phyloP scores from a whole-genome alignment of 2,113 vertebrate genomes.

The Pipa parva region DNA sequence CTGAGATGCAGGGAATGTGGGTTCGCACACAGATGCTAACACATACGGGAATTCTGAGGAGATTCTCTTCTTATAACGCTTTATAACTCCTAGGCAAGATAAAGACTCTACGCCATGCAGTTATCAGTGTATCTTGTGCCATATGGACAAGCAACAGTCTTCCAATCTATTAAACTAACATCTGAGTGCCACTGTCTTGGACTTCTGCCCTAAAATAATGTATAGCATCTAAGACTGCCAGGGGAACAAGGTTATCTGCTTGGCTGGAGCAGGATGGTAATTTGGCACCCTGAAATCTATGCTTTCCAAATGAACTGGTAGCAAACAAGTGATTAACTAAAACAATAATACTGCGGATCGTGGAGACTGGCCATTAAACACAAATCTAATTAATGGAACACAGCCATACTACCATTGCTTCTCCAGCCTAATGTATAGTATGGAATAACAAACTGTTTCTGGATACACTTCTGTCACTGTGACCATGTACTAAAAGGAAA shows the following conservation, averaged over 20 bases:
- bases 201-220: constrained; percentile 36
- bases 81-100: too few species aligned
- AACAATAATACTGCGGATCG: constrained; percentile 25
- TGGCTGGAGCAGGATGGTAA: constrained; percentile 28
- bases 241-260: constrained; percentile 39
- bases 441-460: neutral
- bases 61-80: too few species aligned
- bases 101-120: neutral
- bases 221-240: constrained; percentile 32
- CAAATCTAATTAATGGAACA: constrained; percentile 20
- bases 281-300: constrained; percentile 31
- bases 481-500: too few species aligned
- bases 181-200: constrained; percentile 34
- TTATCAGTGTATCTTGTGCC: constrained; percentile 15
- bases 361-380: constrained; percentile 17
- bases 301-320: constrained; percentile 34
- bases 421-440: neutral
- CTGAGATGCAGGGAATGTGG: too few species aligned
- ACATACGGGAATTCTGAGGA: too few species aligned
- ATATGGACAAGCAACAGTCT: constrained; percentile 32
- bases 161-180: constrained; percentile 32
- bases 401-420: neutral
- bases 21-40: too few species aligned
- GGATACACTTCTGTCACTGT: neutral
- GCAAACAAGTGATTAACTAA: constrained; percentile 39